These are phyloP conservation scores for Chrysaora quinquecirrha DNA, from an alignment of 30 jellyfish, hydroid and myxozoan genomes.

Conservation along the genomic window DNA sequence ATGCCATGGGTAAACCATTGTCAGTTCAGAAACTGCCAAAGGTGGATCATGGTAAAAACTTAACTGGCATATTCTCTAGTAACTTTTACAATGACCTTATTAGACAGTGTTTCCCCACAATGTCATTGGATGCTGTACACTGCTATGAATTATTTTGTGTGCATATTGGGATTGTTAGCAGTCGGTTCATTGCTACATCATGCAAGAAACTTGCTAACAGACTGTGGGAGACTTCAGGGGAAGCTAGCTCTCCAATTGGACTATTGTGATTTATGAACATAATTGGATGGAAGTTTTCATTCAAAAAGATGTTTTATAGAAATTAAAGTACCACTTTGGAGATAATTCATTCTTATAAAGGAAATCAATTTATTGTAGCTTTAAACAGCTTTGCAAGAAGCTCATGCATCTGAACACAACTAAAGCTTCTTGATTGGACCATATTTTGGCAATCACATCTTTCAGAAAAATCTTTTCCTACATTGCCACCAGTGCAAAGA, in stretches of 20 bases:
- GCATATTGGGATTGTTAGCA: slow-evolving; percentile 90
- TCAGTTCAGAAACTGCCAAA: slow-evolving; percentile 56
- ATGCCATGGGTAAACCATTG: slow-evolving; percentile 84
- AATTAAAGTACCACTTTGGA: too few species aligned
- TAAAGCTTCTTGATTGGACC: too few species aligned
- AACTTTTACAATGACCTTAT: slow-evolving; percentile 77
- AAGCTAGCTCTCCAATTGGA: slow-evolving; percentile 88
- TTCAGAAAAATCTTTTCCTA: too few species aligned
- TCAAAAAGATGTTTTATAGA: too few species aligned
- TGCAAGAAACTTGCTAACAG: slow-evolving; percentile 73
- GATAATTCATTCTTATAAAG: too few species aligned
- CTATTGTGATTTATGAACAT: slow-evolving; percentile 58
- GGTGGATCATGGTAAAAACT: slow-evolving; percentile 17
- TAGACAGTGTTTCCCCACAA: slow-evolving; percentile 75
- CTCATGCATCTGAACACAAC: too few species aligned
- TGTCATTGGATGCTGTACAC: slow-evolving; percentile 50
- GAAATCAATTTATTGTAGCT: too few species aligned
- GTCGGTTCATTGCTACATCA: slow-evolving; percentile 83
- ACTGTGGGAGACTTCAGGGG: slow-evolving; percentile 97
- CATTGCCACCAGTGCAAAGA: too few species aligned
- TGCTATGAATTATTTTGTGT: slow-evolving; percentile 93
- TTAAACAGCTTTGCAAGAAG: too few species aligned
- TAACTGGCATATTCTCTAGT: slow-evolving; percentile 83
- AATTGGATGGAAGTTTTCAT: too few species aligned
- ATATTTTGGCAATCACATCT: too few species aligned